Conservation (phyloP, 2,888 invertebrate genomes). For the Coelinius sp. region DNA sequence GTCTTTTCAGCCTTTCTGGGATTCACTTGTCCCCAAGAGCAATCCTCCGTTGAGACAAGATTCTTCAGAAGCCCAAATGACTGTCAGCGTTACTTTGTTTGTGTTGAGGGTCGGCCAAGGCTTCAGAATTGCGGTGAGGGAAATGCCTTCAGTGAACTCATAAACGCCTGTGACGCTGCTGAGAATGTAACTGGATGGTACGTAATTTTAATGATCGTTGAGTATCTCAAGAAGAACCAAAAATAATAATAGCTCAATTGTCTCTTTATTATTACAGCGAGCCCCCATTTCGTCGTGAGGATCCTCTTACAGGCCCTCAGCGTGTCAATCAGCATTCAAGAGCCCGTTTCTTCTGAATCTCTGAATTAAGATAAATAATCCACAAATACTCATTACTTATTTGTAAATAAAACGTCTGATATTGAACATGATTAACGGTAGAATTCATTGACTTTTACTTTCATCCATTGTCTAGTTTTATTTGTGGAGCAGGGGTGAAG, state of each 20-base stretch:
- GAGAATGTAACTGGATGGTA: constrained; percentile 85
- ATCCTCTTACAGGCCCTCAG: constrained; percentile 39
- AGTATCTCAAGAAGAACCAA: neutral
- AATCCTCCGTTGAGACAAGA: constrained; percentile 71
- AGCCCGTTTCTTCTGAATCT: constrained; percentile 36
- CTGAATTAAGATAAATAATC: neutral
- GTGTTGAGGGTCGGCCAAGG: constrained; percentile 82
- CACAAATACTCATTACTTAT: neutral
- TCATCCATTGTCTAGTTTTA: neutral
- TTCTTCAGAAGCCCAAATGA: constrained; percentile 76
- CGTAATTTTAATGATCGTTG: constrained; percentile 32
- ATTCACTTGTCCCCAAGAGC: constrained; percentile 81
- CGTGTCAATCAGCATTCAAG: constrained; percentile 35
- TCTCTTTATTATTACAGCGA: constrained; percentile 34
- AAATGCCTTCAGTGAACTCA: constrained; percentile 83
- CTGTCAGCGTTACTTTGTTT: constrained; percentile 86
- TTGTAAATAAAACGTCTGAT: constrained; percentile 30
- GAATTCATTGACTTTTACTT: neutral
- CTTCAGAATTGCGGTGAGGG: constrained; percentile 83
- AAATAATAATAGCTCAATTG: neutral
- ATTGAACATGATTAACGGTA: neutral
- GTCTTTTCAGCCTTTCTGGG: constrained; percentile 79
- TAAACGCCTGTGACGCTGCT: constrained; percentile 81
- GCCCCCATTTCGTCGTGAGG: constrained; percentile 41
- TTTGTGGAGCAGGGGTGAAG: neutral